Base-by-base conservation (phyloP, 2,888 invertebrate species). In the Sphaerophoria taeniata region DNA sequence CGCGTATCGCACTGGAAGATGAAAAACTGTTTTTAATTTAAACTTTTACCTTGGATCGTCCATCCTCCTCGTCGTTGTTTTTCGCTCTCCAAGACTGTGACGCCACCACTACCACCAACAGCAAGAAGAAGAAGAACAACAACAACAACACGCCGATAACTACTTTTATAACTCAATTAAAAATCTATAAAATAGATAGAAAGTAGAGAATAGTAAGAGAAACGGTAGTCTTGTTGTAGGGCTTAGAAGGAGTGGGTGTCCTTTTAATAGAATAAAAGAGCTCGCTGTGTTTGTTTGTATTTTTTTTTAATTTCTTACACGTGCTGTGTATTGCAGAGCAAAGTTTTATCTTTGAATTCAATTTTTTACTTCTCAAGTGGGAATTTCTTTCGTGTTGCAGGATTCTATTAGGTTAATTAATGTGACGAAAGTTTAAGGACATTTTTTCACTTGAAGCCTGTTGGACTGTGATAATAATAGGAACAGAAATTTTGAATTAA, bases 151-250 rank as follows among this genome's bases (percentile, higher is more conserved):
- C 73, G 39, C 78, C 55, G 69, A 79, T 65, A 83, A 79, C 79
- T 83, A 71, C 79, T 71, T 79, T 73, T 79, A 47, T 71, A 83
- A 79, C 79, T 79, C 79, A 79, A 79, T 79, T 79, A 79, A 83
- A 83, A 78, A 83, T 65, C 74, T 74, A 79, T 83, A 69, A 82
- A 77, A 77, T 49, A 16, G 70, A 77, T 45, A n/a, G 16, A 36
- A 5, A 36, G 16, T 14, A 14, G 9, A 43, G 43, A 43, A 43
- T 43, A 39, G 9, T 4, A 6, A 36, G 9, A 39, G 39, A 39
- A 2, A 39, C 39, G 9, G 2, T 43, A 43, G 11, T 11, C 11
- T 9, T 43, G 43, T 43, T 43, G 9, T 9, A 43, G 9, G 43
- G 9, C 9, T 43, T 4, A 11, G 2, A 3, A 43, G 7, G 9